Evolutionary conservation across 2,113 vertebrate genomes (phyloP), one percentile per base, ranked within the genome.

Genomic region (Chitala chitala): DNA sequence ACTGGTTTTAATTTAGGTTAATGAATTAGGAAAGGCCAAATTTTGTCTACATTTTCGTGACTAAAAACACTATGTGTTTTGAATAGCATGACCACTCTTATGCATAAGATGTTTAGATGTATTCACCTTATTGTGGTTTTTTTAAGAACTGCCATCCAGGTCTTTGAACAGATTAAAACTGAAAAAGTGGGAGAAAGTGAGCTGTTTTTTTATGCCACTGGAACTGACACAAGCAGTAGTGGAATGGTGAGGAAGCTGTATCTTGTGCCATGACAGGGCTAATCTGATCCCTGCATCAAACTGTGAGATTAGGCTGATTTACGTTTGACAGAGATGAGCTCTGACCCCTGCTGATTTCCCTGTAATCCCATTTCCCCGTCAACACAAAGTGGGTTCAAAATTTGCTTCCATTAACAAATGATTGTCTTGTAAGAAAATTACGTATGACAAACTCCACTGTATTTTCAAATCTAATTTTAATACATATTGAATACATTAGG

Each of bases 281-380:
- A 77, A 85, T 81, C 82, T 68, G 55, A 71, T 71, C 29, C 26
- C 13, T 38, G 22, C 51, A 42, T 10, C 61, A 48, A 73, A 69
- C 71, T 66, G 33, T 64, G 53, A 71, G 78, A 83, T 82, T 83
- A 83, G 71, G 68, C 9, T 31, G 70, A 75, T 82, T 82, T 77
- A 76, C 38, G 68, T 76, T 29, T 33, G 51, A 48, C 66, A 69
- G 76, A 54, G 59, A 77, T 42, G 48, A 59, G 53, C 54, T 74
- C 46, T 24, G 31, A n/a, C 44, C 63, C 55, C 24, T 29, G 42
- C n/a, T 61, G 5, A 8, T 56, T 29, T 48, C 51, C 48, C 3
- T 9, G 44, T 76, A 58, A 68, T 71, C 50, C 38, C 40, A 3
- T 26, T 15, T 24, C 4, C 5, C n/a, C 40, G 10, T 3, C 33